These are phyloP conservation scores for Bathybates hornii DNA, from an alignment of 2,113 vertebrate genomes.

Conservation along the genomic window DNA sequence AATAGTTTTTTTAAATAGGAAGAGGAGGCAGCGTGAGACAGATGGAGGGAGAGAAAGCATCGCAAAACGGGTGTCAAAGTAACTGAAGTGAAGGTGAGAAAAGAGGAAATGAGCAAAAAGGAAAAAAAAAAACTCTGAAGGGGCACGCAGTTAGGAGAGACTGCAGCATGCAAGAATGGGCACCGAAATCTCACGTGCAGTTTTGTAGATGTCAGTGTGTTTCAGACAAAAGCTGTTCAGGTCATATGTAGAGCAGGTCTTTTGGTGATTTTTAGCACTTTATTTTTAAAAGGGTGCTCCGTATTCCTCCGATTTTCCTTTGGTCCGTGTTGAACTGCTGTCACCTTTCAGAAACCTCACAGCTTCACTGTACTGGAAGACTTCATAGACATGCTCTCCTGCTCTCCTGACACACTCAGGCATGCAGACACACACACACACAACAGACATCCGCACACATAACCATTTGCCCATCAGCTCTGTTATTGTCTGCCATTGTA, in stretches of 20 bases:
- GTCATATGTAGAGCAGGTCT: not conserved
- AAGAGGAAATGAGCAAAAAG: not conserved
- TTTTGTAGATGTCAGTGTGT: not conserved
- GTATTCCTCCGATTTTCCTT: not conserved
- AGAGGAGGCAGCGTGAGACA: not conserved
- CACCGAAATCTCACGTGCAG: not conserved
- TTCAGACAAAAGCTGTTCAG: not conserved
- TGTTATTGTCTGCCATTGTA: constrained; percentile 27
- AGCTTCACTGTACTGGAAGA: constrained; percentile 50
- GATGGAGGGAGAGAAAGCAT: not conserved
- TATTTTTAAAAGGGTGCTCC: constrained; percentile 3
- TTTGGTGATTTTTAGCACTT: not conserved
- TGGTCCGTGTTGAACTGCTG: constrained; percentile 10
- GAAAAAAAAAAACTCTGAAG: not conserved
- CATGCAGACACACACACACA: constrained; percentile 15
- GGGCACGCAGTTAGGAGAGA: not conserved
- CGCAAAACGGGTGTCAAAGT: not conserved
- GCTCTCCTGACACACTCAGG: constrained; percentile 8
- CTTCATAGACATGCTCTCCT: constrained; percentile 37
- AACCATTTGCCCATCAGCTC: constrained; percentile 14
- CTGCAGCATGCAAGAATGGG: not conserved
- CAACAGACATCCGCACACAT: not conserved
- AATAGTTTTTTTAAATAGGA: not conserved
- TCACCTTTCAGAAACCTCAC: constrained; percentile 49
- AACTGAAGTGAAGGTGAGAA: not conserved